Percentiles rank a stretch among this genome's conserved stretches.
These are phyloP conservation scores for Ciconia maguari DNA, from an alignment of 2,113 vertebrate species.

Conservation along the genomic window DNA sequence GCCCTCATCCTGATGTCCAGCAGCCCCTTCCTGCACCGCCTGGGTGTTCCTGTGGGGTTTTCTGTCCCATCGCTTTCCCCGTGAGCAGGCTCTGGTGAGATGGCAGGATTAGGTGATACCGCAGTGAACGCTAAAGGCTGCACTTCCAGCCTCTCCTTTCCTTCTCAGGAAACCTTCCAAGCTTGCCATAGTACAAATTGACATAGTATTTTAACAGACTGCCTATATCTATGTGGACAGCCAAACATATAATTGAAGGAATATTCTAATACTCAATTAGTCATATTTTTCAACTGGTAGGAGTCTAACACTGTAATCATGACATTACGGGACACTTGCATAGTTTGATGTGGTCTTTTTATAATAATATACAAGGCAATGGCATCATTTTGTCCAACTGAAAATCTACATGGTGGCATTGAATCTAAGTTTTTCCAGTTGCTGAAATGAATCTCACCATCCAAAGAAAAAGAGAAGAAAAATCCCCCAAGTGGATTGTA, in stretches of 20 bases:
- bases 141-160: background rate
- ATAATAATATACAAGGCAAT: constrained; percentile 43
- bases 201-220: background rate
- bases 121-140: background rate
- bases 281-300: constrained; percentile 25
- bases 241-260: constrained; percentile 31
- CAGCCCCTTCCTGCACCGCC: background rate
- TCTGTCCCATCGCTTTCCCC: background rate
- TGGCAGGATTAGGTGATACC: background rate
- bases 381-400: constrained; percentile 47
- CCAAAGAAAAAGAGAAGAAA: background rate
- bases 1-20: background rate
- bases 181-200: background rate
- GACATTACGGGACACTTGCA: constrained; percentile 41
- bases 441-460: background rate
- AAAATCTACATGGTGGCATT: background rate
- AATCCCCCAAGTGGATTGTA: background rate
- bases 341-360: constrained; percentile 56
- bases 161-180: background rate
- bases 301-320: constrained; percentile 34
- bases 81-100: background rate
- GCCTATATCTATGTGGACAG: background rate
- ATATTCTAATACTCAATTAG: constrained; percentile 65
- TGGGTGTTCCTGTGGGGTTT: background rate
- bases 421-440: constrained; percentile 20